Conservation (phyloP, 2,888 invertebrate genomes). For the Gordius sp. region DNA sequence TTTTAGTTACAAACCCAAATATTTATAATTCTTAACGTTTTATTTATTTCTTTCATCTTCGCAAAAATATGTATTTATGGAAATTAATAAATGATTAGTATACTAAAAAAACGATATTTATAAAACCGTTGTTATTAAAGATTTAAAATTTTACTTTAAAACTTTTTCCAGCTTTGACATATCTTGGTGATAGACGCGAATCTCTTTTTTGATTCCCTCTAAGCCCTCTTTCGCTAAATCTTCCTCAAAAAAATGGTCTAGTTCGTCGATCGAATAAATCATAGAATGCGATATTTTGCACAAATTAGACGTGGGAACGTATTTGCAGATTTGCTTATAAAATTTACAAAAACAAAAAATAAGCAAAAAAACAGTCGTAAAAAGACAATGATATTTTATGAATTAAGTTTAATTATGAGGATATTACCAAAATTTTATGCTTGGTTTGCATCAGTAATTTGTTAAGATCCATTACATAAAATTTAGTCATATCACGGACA, state of each 20-base stretch:
- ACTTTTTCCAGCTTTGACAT: conserved; percentile 9
- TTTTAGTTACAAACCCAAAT: no score
- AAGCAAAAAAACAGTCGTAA: background rate
- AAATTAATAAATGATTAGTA: no score
- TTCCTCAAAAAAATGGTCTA: background rate
- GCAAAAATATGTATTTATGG: no score
- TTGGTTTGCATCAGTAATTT: background rate
- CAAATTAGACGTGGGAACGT: background rate
- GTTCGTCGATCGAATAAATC: background rate
- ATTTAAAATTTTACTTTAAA: background rate
- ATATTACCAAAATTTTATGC: background rate
- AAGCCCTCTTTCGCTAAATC: background rate
- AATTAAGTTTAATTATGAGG: background rate
- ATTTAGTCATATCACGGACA: background rate
- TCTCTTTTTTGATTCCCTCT: background rate
- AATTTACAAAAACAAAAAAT: background rate
- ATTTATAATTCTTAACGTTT: no score
- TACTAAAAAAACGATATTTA: no score
- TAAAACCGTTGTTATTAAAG: no score
- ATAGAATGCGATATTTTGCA: background rate
- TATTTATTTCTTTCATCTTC: no score
- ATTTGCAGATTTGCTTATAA: background rate
- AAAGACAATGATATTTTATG: background rate
- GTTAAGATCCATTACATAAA: background rate
- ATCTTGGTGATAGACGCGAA: background rate